These are phyloP conservation scores for Troglohyphantes excavatus DNA, from an alignment of 2,888 invertebrate species.

Conservation along the genomic window DNA sequence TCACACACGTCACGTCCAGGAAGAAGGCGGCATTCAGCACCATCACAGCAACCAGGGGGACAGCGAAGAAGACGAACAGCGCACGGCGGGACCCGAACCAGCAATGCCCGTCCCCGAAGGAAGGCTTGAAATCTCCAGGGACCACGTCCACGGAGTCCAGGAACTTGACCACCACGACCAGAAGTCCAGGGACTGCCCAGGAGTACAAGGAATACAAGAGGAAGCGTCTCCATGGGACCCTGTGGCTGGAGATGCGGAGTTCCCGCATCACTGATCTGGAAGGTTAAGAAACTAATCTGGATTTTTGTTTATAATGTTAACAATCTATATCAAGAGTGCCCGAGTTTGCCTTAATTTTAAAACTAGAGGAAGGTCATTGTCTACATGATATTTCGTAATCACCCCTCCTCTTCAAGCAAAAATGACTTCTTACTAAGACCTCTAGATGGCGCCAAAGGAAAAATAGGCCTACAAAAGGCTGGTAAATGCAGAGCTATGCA, in stretches of 20 bases:
- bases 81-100: conserved; percentile 84
- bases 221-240: conserved; percentile 83
- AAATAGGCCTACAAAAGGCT: too few species aligned
- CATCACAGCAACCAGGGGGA: conserved; percentile 83
- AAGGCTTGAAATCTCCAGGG: conserved; percentile 82
- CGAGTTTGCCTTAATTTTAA: too few species aligned
- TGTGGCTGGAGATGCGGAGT: conserved; percentile 83
- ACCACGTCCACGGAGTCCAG: conserved; percentile 81
- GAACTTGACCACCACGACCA: conserved; percentile 82
- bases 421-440: too few species aligned
- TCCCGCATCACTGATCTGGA: conserved; percentile 83
- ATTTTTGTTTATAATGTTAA: too few species aligned
- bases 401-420: too few species aligned
- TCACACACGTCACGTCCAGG: conserved; percentile 82
- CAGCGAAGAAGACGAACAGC: conserved; percentile 84
- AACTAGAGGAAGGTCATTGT: too few species aligned
- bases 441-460: too few species aligned
- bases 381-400: too few species aligned
- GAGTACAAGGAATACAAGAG: conserved; percentile 83
- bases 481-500: too few species aligned
- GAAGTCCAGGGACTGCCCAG: conserved; percentile 83
- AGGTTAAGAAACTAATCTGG: too few species aligned
- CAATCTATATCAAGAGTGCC: too few species aligned
- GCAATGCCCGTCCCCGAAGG: conserved; percentile 83
- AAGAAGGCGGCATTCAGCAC: conserved; percentile 83